A percentile compares a stretch with the other conserved stretches of the same genome.
These are phyloP conservation scores for Drosophila vallismaia DNA, from an alignment of 2,888 invertebrate species.

Conservation along the genomic window DNA sequence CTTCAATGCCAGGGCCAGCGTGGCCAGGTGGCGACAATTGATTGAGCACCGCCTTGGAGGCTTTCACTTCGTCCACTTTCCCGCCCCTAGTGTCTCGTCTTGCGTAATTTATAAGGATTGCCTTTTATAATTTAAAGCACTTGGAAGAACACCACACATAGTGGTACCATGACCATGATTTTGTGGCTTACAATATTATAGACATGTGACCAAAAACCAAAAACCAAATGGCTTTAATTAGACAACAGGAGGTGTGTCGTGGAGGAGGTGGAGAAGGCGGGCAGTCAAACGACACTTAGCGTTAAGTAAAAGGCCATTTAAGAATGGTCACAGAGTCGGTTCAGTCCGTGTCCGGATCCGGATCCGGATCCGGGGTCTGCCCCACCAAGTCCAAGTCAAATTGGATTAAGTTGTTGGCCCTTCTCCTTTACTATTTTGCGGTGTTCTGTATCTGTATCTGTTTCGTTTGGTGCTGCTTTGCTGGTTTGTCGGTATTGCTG, in stretches of 20 bases:
- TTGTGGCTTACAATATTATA: constrained; percentile 36
- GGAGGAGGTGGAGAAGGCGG: neutral
- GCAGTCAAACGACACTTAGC: constrained; percentile 58
- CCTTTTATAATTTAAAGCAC: constrained; percentile 23
- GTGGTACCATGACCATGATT: constrained; percentile 19
- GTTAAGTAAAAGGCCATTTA: constrained; percentile 72
- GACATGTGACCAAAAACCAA: constrained; percentile 35
- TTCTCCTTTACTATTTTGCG: constrained; percentile 5
- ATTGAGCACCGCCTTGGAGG: constrained; percentile 26
- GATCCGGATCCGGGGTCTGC: neutral
- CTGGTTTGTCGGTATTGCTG: neutral
- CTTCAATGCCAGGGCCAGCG: constrained; percentile 35
- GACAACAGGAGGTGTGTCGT: constrained; percentile 20
- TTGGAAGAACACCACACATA: too few species aligned
- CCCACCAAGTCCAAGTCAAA: constrained; percentile 55
- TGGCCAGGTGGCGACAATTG: constrained; percentile 39
- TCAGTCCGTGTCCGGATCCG: neutral
- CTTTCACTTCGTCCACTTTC: constrained; percentile 2
- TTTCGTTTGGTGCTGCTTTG: neutral
- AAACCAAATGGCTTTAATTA: constrained; percentile 50
- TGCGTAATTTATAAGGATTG: constrained; percentile 42
- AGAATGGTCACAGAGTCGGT: constrained; percentile 39
- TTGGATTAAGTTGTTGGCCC: constrained; percentile 74
- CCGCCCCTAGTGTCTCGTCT: constrained; percentile 6
- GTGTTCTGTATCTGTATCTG: neutral